Conservation (phyloP, 2,113 vertebrate genomes). For the Vidua macroura region DNA sequence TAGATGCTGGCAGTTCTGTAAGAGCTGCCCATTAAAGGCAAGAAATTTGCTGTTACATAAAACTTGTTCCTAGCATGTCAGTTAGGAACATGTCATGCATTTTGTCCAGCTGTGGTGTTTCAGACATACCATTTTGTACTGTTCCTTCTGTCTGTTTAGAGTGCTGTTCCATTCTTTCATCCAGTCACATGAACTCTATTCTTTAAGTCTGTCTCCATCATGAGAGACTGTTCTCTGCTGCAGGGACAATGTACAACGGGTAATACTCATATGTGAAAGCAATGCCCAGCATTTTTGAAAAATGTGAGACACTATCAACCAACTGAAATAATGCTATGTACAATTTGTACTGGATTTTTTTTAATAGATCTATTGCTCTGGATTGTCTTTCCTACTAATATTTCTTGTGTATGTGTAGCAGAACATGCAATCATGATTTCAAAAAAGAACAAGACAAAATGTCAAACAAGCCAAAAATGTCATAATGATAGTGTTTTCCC, state of each 20-base stretch:
- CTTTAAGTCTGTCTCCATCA: background rate
- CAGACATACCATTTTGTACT: background rate
- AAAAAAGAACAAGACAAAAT: background rate
- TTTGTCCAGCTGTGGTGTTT: background rate
- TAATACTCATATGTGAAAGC: background rate
- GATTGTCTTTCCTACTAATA: background rate
- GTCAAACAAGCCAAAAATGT: background rate
- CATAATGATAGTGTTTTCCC: background rate
- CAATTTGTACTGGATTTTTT: background rate
- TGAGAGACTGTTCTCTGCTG: background rate
- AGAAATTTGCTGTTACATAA: background rate
- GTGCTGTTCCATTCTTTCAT: background rate
- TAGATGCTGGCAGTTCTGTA: background rate
- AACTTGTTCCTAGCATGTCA: background rate
- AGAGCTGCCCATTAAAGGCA: background rate
- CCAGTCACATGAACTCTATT: background rate
- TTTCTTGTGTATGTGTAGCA: background rate
- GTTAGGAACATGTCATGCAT: background rate
- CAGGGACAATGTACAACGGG: background rate
- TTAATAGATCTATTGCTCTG: background rate
- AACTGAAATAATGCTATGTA: background rate
- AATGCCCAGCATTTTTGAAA: background rate
- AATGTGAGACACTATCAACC: background rate
- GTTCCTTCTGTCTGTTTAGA: background rate
- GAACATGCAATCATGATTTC: background rate